phyloP scores from a whole-genome alignment of 2,113 vertebrate species.

The Dendropsophus ebraccatus region DNA sequence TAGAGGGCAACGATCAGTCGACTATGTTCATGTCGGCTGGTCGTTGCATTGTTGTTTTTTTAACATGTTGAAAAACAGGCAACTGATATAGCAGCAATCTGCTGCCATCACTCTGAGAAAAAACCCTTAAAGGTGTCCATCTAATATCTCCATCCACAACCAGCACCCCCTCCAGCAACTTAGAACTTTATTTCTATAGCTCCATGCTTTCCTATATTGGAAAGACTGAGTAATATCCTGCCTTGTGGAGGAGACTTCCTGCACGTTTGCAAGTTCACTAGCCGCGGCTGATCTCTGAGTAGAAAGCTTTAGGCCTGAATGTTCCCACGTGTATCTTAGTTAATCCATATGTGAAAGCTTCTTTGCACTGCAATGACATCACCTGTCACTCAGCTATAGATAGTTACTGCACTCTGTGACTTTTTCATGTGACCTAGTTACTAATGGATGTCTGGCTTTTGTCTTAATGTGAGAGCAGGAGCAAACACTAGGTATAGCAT shows the following conservation, averaged over 20 bases:
- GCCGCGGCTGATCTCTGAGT: background rate
- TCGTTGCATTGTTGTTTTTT: no score
- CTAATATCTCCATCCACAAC: no score
- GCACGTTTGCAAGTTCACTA: background rate
- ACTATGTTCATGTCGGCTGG: no score
- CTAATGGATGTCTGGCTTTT: slow-evolving; percentile 19
- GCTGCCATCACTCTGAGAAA: no score
- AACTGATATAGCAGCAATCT: no score
- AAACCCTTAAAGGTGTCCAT: no score
- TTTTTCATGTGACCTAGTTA: slow-evolving; percentile 44
- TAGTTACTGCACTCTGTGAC: slow-evolving; percentile 5
- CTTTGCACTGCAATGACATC: slow-evolving; percentile 22
- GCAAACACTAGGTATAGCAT: background rate
- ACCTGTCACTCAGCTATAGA: slow-evolving; percentile 41
- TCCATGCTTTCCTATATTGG: background rate
- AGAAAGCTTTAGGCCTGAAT: background rate
- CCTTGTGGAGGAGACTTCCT: background rate
- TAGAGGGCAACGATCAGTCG: no score
- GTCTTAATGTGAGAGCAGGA: background rate
- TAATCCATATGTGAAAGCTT: slow-evolving; percentile 39
- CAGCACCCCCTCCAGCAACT: no score
- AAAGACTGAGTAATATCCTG: background rate
- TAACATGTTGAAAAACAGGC: no score
- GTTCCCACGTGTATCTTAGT: slow-evolving; percentile 19
- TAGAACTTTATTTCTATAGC: background rate